These are phyloP conservation scores for Agrotis exclamationis DNA, from an alignment of 2,888 invertebrate species.

Conservation along the genomic window DNA sequence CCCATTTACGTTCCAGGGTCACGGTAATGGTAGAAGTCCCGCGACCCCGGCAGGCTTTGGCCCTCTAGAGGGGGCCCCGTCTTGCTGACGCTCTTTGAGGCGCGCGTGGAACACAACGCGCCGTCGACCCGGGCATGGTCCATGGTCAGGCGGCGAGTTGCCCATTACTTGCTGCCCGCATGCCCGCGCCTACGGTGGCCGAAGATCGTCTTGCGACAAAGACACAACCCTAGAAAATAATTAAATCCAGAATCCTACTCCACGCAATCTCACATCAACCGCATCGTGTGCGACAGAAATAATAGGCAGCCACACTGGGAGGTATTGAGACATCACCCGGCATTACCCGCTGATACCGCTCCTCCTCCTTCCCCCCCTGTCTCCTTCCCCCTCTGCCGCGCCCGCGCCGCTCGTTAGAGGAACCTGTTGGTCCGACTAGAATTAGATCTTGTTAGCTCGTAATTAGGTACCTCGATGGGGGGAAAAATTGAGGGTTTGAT, in stretches of 20 bases:
- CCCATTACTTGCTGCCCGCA: no score
- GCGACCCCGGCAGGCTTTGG: no score
- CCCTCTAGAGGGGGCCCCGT: no score
- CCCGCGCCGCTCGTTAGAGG: slow-evolving; percentile 46
- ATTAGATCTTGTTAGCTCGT: slow-evolving; percentile 58
- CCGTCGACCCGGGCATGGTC: no score
- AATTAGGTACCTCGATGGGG: slow-evolving; percentile 39
- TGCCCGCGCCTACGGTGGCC: no score
- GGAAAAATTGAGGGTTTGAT: slow-evolving; percentile 12
- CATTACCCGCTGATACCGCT: slow-evolving; percentile 76
- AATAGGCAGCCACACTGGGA: slow-evolving; percentile 90
- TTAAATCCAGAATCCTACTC: slow-evolving; percentile 69
- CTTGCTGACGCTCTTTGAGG: no score
- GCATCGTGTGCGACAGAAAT: slow-evolving; percentile 89
- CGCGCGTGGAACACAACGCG: no score
- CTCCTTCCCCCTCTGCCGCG: slow-evolving; percentile 2
- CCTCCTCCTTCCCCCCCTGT: slow-evolving; percentile 2
- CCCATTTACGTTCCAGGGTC: no score
- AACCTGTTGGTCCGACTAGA: slow-evolving; percentile 48
- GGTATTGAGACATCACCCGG: slow-evolving; percentile 91
- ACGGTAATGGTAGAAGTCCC: no score
- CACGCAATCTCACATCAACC: slow-evolving; percentile 68
- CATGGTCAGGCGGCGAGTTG: no score
- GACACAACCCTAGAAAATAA: background rate
- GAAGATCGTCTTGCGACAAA: no score